phyloP scores from a whole-genome alignment of 2,888 invertebrate genomes.

The Orchesella flavescens region DNA sequence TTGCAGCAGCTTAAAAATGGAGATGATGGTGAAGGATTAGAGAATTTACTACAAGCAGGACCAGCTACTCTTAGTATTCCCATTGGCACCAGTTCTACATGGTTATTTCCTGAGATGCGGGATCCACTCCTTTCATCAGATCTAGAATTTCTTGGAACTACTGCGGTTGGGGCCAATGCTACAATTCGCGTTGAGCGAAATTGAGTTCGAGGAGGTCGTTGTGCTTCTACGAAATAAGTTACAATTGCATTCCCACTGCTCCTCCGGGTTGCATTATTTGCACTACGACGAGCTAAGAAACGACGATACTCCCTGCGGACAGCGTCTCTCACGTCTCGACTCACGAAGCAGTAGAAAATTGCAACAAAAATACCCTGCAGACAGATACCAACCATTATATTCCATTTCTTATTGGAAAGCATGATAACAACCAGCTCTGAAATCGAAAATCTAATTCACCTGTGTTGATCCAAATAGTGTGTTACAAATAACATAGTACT shows the following conservation, averaged over 20 bases:
- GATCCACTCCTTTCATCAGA: not conserved
- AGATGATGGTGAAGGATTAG: too few relatives aligned
- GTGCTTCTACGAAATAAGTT: not conserved
- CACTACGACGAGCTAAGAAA: not conserved
- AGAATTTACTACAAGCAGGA: too few relatives aligned
- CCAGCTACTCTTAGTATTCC: not conserved
- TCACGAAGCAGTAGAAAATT: conserved; percentile 7
- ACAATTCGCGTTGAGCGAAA: not conserved
- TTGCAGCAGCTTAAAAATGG: too few relatives aligned
- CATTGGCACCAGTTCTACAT: too few relatives aligned
- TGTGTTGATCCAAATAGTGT: not conserved
- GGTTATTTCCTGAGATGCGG: too few relatives aligned
- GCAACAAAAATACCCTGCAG: conserved; percentile 7
- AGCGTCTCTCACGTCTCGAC: not conserved
- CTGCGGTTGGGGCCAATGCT: not conserved
- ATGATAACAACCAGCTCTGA: too few relatives aligned
- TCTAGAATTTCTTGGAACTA: not conserved
- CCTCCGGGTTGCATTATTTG: not conserved
- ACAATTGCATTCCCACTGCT: not conserved
- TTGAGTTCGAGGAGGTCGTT: not conserved
- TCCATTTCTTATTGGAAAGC: too few relatives aligned
- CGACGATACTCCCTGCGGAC: not conserved
- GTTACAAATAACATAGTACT: not conserved
- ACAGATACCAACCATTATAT: too few relatives aligned
- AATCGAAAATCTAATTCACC: not conserved